Evolutionary conservation across 2,888 invertebrate species (phyloP), one percentile per base, ranked within the genome.

Genomic region (Drosophila anceps): DNA sequence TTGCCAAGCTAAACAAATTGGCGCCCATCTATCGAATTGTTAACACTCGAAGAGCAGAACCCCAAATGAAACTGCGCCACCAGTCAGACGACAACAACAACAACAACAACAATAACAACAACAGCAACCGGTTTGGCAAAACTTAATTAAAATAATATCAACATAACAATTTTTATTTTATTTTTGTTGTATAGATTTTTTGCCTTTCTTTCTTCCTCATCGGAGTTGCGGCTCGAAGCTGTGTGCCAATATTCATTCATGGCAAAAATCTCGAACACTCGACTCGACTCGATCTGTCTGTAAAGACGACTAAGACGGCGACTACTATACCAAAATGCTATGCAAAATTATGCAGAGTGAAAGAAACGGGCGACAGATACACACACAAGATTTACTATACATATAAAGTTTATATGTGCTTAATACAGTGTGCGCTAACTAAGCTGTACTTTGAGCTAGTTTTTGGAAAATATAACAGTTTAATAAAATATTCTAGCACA

Each of bases 111-210:
- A 71, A 61, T 69, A 69, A 66, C 63, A 60, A 29, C 70, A 43
- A 13, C 43, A 20, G 8, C n/a, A 90, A 91, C 90, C 90, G 91
- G 91, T 91, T 88, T 72, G 67, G 85, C 81, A 80, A 86, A 87
- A 91, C 90, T 91, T 90, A 91, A 90, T 90, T 90, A 90, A 90
- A 90, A 91, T 90, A 91, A 91, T 91, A 90, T 83, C 88, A 89
- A 84, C 87, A 91, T 87, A 90, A 87, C 90, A 91, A 91, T 88
- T 90, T 91, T 85, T 79, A 80, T 78, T 81, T 66, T 73, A 64
- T 76, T 77, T 66, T 62, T 65, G 61, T 55, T 65, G 55, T 41
- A 50, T 50, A 33, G 31, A 50, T 62, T 53, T 20, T 63, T 41
- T 75, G 63, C 69, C 68, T 80, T 76, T 69, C 73, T 76, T 72